Base-by-base conservation (phyloP, 2,888 invertebrate genomes). In the Mythimna vitellina region DNA sequence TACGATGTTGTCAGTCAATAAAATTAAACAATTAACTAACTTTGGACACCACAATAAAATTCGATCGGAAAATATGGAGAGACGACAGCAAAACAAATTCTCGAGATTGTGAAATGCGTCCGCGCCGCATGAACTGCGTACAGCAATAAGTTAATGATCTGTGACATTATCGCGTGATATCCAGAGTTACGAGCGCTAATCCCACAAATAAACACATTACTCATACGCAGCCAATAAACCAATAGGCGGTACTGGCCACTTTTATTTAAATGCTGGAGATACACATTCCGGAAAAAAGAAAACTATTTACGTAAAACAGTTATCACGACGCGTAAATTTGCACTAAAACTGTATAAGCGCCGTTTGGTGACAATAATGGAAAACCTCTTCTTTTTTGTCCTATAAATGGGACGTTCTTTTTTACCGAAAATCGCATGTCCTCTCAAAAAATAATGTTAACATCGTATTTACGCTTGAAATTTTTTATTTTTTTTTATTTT, bases 71-170 rank as follows among this genome's bases (percentile, higher is more conserved):
- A 38, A 56, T 38, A 68, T 56, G 25, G 14, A n/a, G 17, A 64
- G 4, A 17, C 14, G 51, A 57, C 42, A 49, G 32, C 29, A 62
- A 32, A 69, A 61, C 61, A 67, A 80, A 67, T 76, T 53, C 64
- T 67, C 17, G 12, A 56, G 51, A 70, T 70, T 73, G 70, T 70
- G 81, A 81, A 81, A 80, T 65, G 77, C 73, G 67, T 14, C 61
- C 29, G 80, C 77, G 77, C 81, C 81, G 70, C 77, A 73, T 73
- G 25, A 56, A 67, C 42, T 58, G 53, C 70, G 62, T 56, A 32
- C 70, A 73, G 77, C 80, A 80, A 81, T 70, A 67, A 80, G 65
- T 81, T 80, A 80, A 80, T 81, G 80, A 63, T 80, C 80, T 77
- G 80, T 77, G 81, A 77, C 73, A 80, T 70, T 70, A 73, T 80